phyloP scores from a whole-genome alignment of 2,888 invertebrate genomes.

The Timema cristinae region DNA sequence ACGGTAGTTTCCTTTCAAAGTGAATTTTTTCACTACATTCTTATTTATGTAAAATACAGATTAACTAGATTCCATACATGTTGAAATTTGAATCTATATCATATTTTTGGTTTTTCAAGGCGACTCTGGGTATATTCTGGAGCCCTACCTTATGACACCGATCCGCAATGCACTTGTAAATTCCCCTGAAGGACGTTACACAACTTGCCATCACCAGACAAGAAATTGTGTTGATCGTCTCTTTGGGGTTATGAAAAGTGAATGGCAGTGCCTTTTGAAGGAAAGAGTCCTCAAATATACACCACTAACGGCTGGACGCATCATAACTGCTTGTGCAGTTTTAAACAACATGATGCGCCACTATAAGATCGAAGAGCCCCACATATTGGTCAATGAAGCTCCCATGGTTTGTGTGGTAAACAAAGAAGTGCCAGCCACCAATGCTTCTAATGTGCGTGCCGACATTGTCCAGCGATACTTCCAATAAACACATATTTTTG shows the following conservation, averaged over 20 bases:
- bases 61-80: too few relatives aligned
- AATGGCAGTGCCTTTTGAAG: neutral
- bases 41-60: too few relatives aligned
- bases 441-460: neutral
- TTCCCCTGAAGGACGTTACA: neutral
- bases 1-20: too few relatives aligned
- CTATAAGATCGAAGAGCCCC: neutral
- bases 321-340: neutral
- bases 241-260: neutral
- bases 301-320: neutral
- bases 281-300: neutral
- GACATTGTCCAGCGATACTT: neutral
- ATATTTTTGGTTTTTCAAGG: neutral
- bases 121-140: neutral
- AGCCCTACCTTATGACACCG: neutral
- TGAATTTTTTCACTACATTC: too few relatives aligned
- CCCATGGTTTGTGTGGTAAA: neutral
- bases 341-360: conserved; percentile 12
- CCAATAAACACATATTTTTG: neutral
- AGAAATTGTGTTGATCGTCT: conserved; percentile 4
- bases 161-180: neutral
- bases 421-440: neutral
- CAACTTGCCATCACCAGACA: neutral
- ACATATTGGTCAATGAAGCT: neutral
- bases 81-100: too few relatives aligned